Conservation (phyloP, 1,140 invertebrate genomes). For the Sycobia sp. region DNA sequence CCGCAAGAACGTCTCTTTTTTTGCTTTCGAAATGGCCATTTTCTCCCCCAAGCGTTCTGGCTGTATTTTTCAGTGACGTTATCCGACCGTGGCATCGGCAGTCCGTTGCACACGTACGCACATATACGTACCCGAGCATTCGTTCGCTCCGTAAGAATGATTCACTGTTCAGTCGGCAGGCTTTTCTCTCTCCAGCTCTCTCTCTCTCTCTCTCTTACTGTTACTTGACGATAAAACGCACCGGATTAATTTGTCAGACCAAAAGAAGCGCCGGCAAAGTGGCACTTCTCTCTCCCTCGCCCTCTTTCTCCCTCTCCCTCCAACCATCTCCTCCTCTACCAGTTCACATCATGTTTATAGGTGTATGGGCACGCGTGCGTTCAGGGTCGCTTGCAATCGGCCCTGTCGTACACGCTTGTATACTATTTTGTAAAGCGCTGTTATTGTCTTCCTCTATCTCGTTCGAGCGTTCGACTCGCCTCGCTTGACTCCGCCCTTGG, state of each 20-base stretch:
- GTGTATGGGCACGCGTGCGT: neutral
- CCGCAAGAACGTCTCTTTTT: slow-evolving; percentile 24
- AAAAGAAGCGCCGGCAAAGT: slow-evolving; percentile 27
- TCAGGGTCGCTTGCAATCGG: slow-evolving; percentile 1
- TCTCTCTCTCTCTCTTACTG: slow-evolving; percentile 21
- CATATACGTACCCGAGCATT: neutral
- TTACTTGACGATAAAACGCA: slow-evolving; percentile 26
- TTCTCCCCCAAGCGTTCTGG: slow-evolving; percentile 2
- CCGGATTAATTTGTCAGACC: slow-evolving; percentile 34
- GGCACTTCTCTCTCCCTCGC: slow-evolving; percentile 17
- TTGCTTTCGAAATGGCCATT: slow-evolving; percentile 30
- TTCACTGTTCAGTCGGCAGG: slow-evolving; percentile 10
- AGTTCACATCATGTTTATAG: too few relatives aligned
- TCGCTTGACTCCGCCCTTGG: neutral
- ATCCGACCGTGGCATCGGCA: slow-evolving; percentile 22
- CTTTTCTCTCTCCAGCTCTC: slow-evolving; percentile 22
- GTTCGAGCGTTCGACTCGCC: neutral
- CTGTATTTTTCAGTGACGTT: slow-evolving; percentile 29
- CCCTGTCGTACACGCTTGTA: slow-evolving; percentile 26
- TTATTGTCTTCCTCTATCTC: slow-evolving; percentile 3
- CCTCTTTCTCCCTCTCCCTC: neutral
- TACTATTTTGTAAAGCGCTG: slow-evolving; percentile 24
- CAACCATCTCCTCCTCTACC: too few relatives aligned
- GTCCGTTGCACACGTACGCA: neutral
- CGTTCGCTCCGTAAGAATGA: slow-evolving; percentile 20